Evolutionary conservation across 53 echinoderm and acorn worm species (phyloP).

Genomic region (Holothuria scabra): DNA sequence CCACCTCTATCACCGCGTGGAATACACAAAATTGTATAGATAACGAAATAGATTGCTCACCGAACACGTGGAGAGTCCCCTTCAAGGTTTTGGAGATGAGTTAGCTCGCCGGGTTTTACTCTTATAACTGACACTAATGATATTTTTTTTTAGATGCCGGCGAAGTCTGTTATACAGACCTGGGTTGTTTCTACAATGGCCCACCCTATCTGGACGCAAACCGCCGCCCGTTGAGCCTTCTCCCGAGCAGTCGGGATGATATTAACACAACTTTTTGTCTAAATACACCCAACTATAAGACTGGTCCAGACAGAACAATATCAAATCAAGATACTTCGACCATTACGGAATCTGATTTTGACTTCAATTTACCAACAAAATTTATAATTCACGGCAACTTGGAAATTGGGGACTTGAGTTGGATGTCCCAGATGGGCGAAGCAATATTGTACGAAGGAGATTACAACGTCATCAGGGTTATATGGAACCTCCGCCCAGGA

Average conservation of each 20-base stretch:
- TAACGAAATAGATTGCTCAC: too few relatives aligned
- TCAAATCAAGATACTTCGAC: constrained; percentile 27
- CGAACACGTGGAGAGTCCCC: too few relatives aligned
- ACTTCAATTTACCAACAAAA: constrained; percentile 63
- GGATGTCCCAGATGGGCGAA: constrained; percentile 69
- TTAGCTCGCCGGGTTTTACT: too few relatives aligned
- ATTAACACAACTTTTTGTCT: constrained; percentile 69
- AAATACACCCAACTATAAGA: constrained; percentile 57
- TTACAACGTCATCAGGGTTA: constrained; percentile 75
- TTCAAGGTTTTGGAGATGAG: too few relatives aligned
- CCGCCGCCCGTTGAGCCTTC: constrained; percentile 69
- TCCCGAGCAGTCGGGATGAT: constrained; percentile 58
- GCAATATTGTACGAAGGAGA: constrained; percentile 62
- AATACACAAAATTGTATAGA: too few relatives aligned
- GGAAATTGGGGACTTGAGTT: constrained; percentile 65
- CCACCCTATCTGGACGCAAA: constrained; percentile 79
- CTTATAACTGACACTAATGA: too few relatives aligned
- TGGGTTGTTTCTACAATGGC: constrained; percentile 79
- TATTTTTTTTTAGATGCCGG: not conserved
- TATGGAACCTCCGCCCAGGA: constrained; percentile 63
- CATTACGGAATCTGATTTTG: constrained; percentile 49
- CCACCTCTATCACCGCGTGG: too few relatives aligned
- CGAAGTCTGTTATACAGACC: constrained; percentile 68
- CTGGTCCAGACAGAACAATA: not conserved
- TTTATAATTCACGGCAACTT: constrained; percentile 74